Evolutionary conservation across 2,113 vertebrate genomes (phyloP), one percentile per base, ranked within the genome.

Genomic region (Dromiciops gliroides): DNA sequence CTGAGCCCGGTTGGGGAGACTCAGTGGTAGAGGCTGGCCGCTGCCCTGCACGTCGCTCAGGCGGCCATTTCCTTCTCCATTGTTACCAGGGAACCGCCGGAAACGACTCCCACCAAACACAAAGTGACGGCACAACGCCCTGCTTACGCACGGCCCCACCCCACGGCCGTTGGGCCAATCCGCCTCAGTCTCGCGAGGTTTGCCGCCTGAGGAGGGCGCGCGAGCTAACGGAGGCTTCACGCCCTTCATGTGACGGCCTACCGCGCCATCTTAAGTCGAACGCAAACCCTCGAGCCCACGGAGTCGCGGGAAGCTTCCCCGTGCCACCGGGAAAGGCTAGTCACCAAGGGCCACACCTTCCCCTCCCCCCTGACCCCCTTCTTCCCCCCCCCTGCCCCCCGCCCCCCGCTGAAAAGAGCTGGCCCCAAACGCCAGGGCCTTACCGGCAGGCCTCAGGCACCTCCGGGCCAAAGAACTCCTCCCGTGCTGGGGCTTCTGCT

Each of bases 11-110:
- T 44, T 44, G 67, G n/a, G n/a, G 19, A 23, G n/a, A 83, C 67
- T 83, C 67, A 5, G 60, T n/a, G 67, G n/a, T 7, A 83, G 67
- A 83, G 19, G 67, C 2, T 8, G 1, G 67, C 67, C 67, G 67
- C 67, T 83, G 16, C 67, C 67, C n/a, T 83, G 67, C 67, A 47
- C 90, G 60, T 75, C 67, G 89, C 96, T 98, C 98, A 98, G 94
- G 98, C 98, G 96, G 98, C 98, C 98, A 98, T 98, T 96, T 98
- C 98, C 97, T 97, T 97, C 98, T 97, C 98, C 98, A 98, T 98
- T 98, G 98, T 98, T 98, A 98, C 98, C 97, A 98, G 96, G 97
- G 97, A 96, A 97, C 93, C 92, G 95, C 97, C 98, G 98, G 97
- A 98, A 98, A 92, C 95, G 90, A 22, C 26, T 48, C 75, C 67